A percentile compares a stretch with the other conserved stretches of the same genome.
Conservation (phyloP, 2,113 vertebrate genomes). For the Dermatemys mawii region DNA sequence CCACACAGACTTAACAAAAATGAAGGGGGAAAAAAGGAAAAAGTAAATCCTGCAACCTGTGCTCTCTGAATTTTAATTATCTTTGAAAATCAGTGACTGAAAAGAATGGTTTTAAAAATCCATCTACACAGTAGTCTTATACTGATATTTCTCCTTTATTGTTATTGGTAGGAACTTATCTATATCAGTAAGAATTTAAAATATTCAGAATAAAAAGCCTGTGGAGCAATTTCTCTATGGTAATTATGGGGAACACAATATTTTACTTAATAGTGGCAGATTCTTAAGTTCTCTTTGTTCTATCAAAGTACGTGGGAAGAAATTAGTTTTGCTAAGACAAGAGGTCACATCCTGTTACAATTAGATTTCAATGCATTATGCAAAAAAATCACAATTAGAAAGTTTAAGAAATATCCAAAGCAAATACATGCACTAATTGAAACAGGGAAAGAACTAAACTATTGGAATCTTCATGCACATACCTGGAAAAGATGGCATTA, state of each 20-base stretch:
- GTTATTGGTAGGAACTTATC: background rate
- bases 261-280: background rate
- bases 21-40: background rate
- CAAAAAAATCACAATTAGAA: background rate
- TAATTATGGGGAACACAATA: constrained; percentile 7
- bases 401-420: background rate
- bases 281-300: constrained; percentile 6
- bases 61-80: background rate
- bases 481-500: background rate
- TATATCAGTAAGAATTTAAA: background rate
- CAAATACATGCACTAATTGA: background rate
- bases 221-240: constrained; percentile 10
- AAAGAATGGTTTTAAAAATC: background rate
- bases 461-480: background rate
- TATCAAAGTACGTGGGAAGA: background rate
- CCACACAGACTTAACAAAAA: background rate
- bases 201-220: background rate
- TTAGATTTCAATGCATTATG: constrained; percentile 31
- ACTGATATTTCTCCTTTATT: background rate
- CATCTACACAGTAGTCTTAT: background rate
- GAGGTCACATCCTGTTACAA: background rate
- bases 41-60: background rate
- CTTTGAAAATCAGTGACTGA: background rate
- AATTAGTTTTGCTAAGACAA: background rate
- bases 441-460: background rate